A percentile compares a stretch with the other conserved stretches of the same genome.
Evolutionary conservation across 2,797 vertebrate genomes (phyloP).

Genomic region (Ptychobarbus kaznakovi): DNA sequence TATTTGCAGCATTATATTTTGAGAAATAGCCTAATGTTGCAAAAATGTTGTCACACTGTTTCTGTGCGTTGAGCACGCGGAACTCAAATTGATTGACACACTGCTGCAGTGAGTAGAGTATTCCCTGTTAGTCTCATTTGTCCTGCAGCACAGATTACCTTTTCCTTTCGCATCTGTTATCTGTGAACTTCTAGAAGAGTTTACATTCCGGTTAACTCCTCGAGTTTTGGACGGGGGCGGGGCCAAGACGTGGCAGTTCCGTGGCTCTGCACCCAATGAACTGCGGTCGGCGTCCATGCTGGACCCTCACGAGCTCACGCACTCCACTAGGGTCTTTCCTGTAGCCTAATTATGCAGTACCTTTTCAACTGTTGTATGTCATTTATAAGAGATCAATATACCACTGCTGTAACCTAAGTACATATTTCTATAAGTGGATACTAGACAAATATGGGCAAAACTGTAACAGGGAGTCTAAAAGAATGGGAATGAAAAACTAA

Average conservation of each 20-base stretch:
- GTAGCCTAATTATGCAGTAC: neutral
- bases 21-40: neutral
- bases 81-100: neutral
- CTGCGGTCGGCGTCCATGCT: slow-evolving; percentile 50
- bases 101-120: neutral
- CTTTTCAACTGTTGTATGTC: neutral
- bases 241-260: slow-evolving; percentile 82
- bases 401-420: neutral
- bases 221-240: slow-evolving; percentile 66
- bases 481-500: neutral
- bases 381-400: neutral
- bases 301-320: slow-evolving; percentile 52
- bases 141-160: neutral
- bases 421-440: neutral
- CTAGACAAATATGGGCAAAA: neutral
- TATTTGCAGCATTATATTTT: neutral
- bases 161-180: neutral
- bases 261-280: slow-evolving; percentile 52
- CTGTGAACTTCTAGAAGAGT: neutral
- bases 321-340: slow-evolving; percentile 24
- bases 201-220: slow-evolving; percentile 11
- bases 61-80: neutral
- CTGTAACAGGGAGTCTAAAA: neutral
- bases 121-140: neutral
- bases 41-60: neutral